Conservation (phyloP, 2,888 invertebrate genomes). For the Villa cingulata region DNA sequence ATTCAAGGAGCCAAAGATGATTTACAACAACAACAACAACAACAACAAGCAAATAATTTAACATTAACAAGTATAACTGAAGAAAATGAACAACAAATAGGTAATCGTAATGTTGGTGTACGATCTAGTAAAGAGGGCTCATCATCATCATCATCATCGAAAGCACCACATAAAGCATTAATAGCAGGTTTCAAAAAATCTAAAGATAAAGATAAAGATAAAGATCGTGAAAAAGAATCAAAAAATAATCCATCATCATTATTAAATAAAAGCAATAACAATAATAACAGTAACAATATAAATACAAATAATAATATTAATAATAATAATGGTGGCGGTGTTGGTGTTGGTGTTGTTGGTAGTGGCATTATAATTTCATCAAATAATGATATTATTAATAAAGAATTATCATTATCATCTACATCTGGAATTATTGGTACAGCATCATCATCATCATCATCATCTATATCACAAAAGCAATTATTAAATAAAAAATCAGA, state of each 20-base stretch:
- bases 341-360: too few species aligned
- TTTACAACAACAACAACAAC: slow-evolving; percentile 23
- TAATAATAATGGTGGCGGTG: too few species aligned
- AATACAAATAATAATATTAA: too few species aligned
- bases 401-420: too few species aligned
- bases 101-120: slow-evolving; percentile 29
- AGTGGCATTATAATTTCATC: too few species aligned
- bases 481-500: too few species aligned
- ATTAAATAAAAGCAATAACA: background rate
- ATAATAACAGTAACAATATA: too few species aligned
- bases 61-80: slow-evolving; percentile 33
- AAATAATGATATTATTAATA: too few species aligned
- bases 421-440: too few species aligned
- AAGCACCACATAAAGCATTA: slow-evolving; percentile 29
- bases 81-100: slow-evolving; percentile 26
- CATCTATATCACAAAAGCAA: too few species aligned
- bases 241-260: slow-evolving; percentile 20
- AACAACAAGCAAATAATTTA: too few species aligned
- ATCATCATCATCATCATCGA: background rate
- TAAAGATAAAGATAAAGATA: slow-evolving; percentile 34
- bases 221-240: slow-evolving; percentile 24
- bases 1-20: slow-evolving; percentile 47
- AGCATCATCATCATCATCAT: too few species aligned
- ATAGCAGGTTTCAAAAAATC: slow-evolving; percentile 36
- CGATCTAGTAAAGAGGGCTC: slow-evolving; percentile 32